Conservation (phyloP, 2,888 invertebrate species). For the Cacoxenus indagator region DNA sequence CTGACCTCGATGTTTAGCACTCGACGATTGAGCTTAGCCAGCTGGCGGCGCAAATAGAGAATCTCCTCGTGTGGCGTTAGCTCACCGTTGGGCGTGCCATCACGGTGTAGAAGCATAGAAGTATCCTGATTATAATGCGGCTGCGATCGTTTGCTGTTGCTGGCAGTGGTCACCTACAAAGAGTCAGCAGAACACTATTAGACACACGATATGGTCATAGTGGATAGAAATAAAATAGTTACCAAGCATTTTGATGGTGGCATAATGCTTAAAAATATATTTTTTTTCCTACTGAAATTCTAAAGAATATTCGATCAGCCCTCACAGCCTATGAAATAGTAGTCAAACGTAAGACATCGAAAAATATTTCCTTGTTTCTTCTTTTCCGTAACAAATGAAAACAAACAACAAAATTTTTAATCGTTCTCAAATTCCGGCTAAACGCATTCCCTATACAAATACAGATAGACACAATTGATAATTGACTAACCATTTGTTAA, state of each 20-base stretch:
- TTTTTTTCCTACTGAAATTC: background rate
- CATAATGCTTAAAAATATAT: conserved; percentile 2
- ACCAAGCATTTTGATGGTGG: background rate
- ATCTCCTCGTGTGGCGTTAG: conserved; percentile 84
- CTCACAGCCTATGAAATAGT: too few species aligned
- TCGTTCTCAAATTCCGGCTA: background rate
- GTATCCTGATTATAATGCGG: conserved; percentile 58
- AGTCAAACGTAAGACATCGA: too few species aligned
- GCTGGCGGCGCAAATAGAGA: conserved; percentile 85
- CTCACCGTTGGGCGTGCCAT: conserved; percentile 80
- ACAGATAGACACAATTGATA: background rate
- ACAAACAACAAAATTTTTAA: background rate
- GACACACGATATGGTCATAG: background rate
- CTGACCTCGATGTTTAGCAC: conserved; percentile 90
- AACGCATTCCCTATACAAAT: background rate
- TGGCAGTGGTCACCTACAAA: conserved; percentile 61
- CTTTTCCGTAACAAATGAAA: background rate
- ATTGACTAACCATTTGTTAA: background rate
- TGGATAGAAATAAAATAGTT: background rate
- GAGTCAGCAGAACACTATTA: background rate
- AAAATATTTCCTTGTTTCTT: background rate
- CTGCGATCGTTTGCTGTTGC: conserved; percentile 61
- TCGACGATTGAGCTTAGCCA: conserved; percentile 88
- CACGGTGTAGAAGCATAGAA: conserved; percentile 71
- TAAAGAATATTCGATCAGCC: too few species aligned